Base-by-base conservation (phyloP, 2,888 invertebrate genomes). In the Drosophila subsilvestris region DNA sequence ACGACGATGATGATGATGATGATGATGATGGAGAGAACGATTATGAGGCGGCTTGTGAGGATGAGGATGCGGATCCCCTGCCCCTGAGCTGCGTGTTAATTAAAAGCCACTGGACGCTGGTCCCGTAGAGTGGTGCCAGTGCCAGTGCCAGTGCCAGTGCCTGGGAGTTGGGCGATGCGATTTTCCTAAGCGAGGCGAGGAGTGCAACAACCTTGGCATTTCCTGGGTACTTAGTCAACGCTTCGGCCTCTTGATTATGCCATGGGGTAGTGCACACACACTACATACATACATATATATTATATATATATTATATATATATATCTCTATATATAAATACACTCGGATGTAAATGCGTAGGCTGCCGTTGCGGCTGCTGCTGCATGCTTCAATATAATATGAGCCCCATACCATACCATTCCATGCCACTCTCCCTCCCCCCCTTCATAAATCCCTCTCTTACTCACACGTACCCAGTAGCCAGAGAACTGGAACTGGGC, bases 121-220 rank as follows among this genome's bases (percentile, higher is more conserved):
- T 69, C 78, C 70, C 57, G 53, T 44, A 25, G 57, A 10, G 27
- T n/a, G 25, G 27, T 1, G 63, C 37, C 9, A 50, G 63, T 63
- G 54, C 43, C 54, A 22, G 27, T 1, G 63, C 37, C 9, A 50
- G 63, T 63, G 54, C 43, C 54, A 22, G 27, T n/a, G 47, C 63
- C 63, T 54, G 54, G 73, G 56, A 72, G 74, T 74, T 7, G 37
- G 37, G 37, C 37, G 37, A 37, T 37, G 37, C 37, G 14, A 37
- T 37, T 37, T 37, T 37, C 37, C 37, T 37, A 37, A 37, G 37
- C 37, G 37, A 78, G 67, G 58, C 37, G 51, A 78, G 67, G 87
- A 85, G 89, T 82, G 85, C 85, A 86, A 89, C 86, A 86, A 86
- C 85, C 89, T 86, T 86, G 86, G 80, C 84, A 87, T 85, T 84